A percentile compares a stretch with the other conserved stretches of the same genome.
These are phyloP conservation scores for Remorina albescens DNA, from an alignment of 2,797 vertebrate species.

Conservation along the genomic window DNA sequence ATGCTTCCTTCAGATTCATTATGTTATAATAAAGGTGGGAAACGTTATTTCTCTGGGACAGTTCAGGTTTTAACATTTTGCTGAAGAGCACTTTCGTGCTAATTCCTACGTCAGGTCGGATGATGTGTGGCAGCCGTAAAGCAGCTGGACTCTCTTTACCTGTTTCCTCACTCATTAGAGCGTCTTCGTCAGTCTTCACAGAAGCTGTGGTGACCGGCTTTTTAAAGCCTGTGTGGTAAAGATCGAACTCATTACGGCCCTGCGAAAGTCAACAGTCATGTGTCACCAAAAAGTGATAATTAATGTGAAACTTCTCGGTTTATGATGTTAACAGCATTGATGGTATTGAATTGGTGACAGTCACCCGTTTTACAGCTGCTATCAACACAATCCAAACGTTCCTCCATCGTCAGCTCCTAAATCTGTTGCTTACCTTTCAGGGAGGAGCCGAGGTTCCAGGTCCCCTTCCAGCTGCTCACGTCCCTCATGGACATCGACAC, in stretches of 20 bases:
- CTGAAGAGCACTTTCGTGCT: slow-evolving; percentile 21
- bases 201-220: slow-evolving; percentile 8
- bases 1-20: slow-evolving; percentile 25
- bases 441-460: slow-evolving; percentile 97
- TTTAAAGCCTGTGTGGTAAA: slow-evolving; percentile 4
- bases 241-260: slow-evolving; percentile 34
- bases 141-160: background rate
- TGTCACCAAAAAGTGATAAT: slow-evolving; percentile 39
- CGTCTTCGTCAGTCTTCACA: slow-evolving; percentile 15
- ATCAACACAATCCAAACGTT: background rate
- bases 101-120: slow-evolving; percentile 7
- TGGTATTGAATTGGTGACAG: slow-evolving; percentile 15
- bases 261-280: slow-evolving; percentile 16
- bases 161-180: background rate
- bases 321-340: background rate
- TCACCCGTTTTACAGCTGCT: slow-evolving; percentile 9
- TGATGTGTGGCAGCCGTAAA: slow-evolving; percentile 15
- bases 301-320: slow-evolving; percentile 23
- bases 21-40: slow-evolving; percentile 6
- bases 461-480: slow-evolving; percentile 96
- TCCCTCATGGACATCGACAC: slow-evolving; percentile 95
- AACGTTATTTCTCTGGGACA: slow-evolving; percentile 8
- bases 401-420: background rate
- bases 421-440: slow-evolving; percentile 72
- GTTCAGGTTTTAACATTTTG: background rate